Percentiles rank a stretch among this genome's conserved stretches.
phyloP scores from a whole-genome alignment of 2,888 invertebrate genomes.

The Thymelicus acteon region DNA sequence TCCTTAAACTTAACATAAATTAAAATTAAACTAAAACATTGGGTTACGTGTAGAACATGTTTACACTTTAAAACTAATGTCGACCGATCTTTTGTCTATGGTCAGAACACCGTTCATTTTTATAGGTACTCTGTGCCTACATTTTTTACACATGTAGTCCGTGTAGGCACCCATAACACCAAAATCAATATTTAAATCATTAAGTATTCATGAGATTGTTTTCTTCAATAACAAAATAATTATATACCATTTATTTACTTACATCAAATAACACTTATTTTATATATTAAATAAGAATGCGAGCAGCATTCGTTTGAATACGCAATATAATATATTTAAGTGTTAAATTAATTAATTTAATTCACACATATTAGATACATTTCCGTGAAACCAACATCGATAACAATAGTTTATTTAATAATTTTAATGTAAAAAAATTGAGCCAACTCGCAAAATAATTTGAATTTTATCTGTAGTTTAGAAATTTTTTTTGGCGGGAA shows the following conservation, averaged over 20 bases:
- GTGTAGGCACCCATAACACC: no score
- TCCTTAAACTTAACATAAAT: constrained; percentile 41
- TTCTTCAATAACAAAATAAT: constrained; percentile 11
- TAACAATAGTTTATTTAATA: constrained; percentile 1
- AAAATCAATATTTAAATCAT: no score
- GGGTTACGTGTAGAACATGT: constrained; percentile 23
- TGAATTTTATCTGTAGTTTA: neutral
- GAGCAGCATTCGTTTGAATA: constrained; percentile 12
- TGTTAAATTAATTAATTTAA: constrained; percentile 11
- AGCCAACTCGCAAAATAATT: constrained; percentile 53
- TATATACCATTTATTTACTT: constrained; percentile 18
- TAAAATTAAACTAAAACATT: constrained; percentile 35
- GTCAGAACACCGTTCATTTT: constrained; percentile 1
- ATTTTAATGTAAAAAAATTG: constrained; percentile 55
- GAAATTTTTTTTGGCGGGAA: constrained; percentile 43
- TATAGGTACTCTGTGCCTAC: neutral
- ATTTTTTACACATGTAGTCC: neutral
- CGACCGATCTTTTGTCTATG: neutral
- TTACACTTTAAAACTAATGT: neutral
- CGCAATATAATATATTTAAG: constrained; percentile 11
- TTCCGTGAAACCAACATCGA: constrained; percentile 28
- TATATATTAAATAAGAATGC: constrained; percentile 20
- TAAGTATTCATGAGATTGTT: constrained; percentile 24
- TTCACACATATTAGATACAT: constrained; percentile 4
- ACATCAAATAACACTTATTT: constrained; percentile 31